phyloP scores from a whole-genome alignment of 2,888 invertebrate genomes.

The Rhamnusium bicolor region DNA sequence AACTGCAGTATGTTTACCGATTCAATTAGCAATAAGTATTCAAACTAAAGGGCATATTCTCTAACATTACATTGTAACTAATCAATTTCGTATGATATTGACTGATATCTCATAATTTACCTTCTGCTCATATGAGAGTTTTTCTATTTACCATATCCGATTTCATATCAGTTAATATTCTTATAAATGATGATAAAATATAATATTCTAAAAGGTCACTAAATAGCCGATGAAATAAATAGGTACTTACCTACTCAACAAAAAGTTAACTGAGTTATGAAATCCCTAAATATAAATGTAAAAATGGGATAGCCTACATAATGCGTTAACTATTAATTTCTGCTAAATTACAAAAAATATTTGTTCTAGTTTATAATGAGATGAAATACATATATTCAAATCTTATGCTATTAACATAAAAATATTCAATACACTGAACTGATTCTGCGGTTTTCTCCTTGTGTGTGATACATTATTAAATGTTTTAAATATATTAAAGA shows the following conservation, averaged over 20 bases:
- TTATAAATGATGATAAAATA: no score
- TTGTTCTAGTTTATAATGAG: background rate
- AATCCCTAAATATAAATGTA: no score
- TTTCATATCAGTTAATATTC: constrained; percentile 26
- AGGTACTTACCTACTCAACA: background rate
- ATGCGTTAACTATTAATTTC: background rate
- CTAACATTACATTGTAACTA: constrained; percentile 6
- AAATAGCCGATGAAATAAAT: background rate
- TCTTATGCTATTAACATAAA: no score
- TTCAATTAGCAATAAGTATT: constrained; percentile 47
- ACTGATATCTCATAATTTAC: background rate
- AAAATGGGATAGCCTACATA: no score
- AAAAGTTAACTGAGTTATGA: background rate
- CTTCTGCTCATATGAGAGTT: constrained; percentile 25
- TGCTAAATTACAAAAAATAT: background rate
- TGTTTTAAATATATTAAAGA: no score
- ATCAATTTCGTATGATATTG: background rate
- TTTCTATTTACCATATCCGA: constrained; percentile 19
- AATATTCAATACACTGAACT: no score
- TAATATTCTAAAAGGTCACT: constrained; percentile 4
- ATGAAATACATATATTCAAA: background rate
- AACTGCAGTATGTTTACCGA: constrained; percentile 48
- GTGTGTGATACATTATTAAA: no score
- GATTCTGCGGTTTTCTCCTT: no score
- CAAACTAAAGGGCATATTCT: constrained; percentile 51